These are phyloP conservation scores for Lithobius niger DNA, from an alignment of 1,140 invertebrate genomes.

Conservation along the genomic window DNA sequence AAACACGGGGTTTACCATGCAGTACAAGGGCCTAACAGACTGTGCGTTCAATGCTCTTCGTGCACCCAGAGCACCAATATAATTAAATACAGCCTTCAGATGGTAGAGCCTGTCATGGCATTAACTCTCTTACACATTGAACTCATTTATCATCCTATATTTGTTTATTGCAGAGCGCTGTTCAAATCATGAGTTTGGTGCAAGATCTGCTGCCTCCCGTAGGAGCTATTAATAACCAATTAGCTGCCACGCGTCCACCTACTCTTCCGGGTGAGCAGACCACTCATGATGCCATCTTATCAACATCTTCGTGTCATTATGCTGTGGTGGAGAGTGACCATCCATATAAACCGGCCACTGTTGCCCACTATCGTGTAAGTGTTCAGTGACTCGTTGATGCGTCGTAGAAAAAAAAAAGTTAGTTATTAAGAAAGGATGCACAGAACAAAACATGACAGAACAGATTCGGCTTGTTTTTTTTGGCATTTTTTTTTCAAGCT, in stretches of 20 bases:
- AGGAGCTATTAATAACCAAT: slow-evolving; percentile 55
- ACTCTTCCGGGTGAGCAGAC: neutral
- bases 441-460: too few relatives aligned
- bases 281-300: slow-evolving; percentile 15
- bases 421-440: too few relatives aligned
- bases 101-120: too few relatives aligned
- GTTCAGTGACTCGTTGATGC: neutral
- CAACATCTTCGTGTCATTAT: slow-evolving; percentile 62
- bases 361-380: slow-evolving; percentile 64
- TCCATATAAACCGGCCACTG: slow-evolving; percentile 82
- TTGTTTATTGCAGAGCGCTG: slow-evolving; percentile 50
- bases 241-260: neutral
- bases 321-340: slow-evolving; percentile 91
- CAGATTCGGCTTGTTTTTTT: too few relatives aligned
- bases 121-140: too few relatives aligned
- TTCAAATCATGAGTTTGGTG: slow-evolving; percentile 77
- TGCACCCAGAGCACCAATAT: too few relatives aligned
- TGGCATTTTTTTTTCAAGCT: too few relatives aligned
- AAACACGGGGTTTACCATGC: too few relatives aligned
- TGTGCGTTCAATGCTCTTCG: too few relatives aligned
- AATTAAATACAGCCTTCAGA: too few relatives aligned
- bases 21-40: too few relatives aligned
- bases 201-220: slow-evolving; percentile 83
- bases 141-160: too few relatives aligned
- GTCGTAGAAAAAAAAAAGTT: neutral